Base-by-base conservation (phyloP, 2,797 vertebrate genomes). In the Oreonectes daqikongensis region DNA sequence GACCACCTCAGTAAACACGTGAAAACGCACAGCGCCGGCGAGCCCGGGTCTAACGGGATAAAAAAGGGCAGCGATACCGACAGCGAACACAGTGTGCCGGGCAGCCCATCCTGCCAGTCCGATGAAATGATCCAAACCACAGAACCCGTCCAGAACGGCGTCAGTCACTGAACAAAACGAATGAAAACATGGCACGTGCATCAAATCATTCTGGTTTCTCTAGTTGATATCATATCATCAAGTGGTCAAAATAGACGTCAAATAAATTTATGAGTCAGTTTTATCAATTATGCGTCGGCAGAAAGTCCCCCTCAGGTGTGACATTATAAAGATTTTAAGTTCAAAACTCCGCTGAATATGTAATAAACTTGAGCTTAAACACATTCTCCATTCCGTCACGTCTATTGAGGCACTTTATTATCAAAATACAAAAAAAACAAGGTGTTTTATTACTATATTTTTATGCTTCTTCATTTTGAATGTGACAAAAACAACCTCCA, bases 1-100 rank as follows among this genome's bases (percentile, higher is more conserved):
- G 95, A 97, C 88, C 95, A 97, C 88, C 94, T 97, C 60, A 95
- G 92, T 89, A 97, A 97, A 79, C 96, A 97, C 87, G 86, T 90
- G 64, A 93, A 95, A 91, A 97, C 96, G 48, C 96, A 97, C 93
- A 94, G 88, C 84, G 89, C 90, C 0, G 81, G 87, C 24, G 75
- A 85, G 0, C 89, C 91, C 0, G 85, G 88, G 18, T 79, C 91
- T 18, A 87, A 87, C 1, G 86, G 94, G 75, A 61, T 87, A 11
- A 95, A 95, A 85, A 95, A 93, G 72, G 90, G 91, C 84, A 95
- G 95, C 84, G 95, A 97, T 90, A 95, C 94, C 85, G 96, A 97
- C 88, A 95, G 94, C 80, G 94, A 95, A 85, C 94, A 92, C 82
- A 96, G 95, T 78, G 89, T 84, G 1, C 88, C 94, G 3, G 93